phyloP scores from a whole-genome alignment of 2,888 invertebrate species.

The Polietes domitor region DNA sequence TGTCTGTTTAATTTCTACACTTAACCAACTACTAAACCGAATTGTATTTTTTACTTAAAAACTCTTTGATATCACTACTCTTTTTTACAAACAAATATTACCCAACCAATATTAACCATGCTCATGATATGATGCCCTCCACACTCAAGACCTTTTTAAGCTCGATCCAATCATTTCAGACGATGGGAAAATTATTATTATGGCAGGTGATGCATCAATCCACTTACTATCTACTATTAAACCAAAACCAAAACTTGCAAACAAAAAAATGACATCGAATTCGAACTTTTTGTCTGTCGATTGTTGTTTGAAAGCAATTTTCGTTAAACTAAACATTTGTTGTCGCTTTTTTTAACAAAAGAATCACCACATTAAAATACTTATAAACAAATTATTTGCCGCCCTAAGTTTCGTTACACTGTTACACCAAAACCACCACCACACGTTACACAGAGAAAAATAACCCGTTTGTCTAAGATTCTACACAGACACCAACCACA shows the following conservation, averaged over 20 bases:
- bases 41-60: conserved; percentile 51
- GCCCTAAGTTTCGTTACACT: conserved; percentile 10
- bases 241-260: conserved; percentile 39
- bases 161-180: conserved; percentile 81
- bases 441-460: conserved; percentile 21
- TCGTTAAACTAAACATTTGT: neutral
- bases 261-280: conserved; percentile 21
- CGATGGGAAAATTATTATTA: conserved; percentile 82
- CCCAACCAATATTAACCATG: conserved; percentile 32
- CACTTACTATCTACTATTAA: conserved; percentile 44
- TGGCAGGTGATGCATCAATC: conserved; percentile 81
- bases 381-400: neutral
- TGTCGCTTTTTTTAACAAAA: conserved; percentile 20
- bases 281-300: conserved; percentile 29
- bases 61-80: conserved; percentile 52
- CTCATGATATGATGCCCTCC: conserved; percentile 55
- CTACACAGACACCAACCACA: neutral
- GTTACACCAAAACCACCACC: neutral
- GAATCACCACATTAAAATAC: neutral
- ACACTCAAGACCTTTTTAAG: conserved; percentile 78
- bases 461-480: neutral
- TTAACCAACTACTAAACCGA: conserved; percentile 21
- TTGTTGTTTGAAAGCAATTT: conserved; percentile 20
- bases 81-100: conserved; percentile 33
- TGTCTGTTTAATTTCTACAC: conserved; percentile 39